A percentile compares a stretch with the other conserved stretches of the same genome.
phyloP scores from a whole-genome alignment of 2,113 vertebrate genomes.

The Colaptes auratus region DNA sequence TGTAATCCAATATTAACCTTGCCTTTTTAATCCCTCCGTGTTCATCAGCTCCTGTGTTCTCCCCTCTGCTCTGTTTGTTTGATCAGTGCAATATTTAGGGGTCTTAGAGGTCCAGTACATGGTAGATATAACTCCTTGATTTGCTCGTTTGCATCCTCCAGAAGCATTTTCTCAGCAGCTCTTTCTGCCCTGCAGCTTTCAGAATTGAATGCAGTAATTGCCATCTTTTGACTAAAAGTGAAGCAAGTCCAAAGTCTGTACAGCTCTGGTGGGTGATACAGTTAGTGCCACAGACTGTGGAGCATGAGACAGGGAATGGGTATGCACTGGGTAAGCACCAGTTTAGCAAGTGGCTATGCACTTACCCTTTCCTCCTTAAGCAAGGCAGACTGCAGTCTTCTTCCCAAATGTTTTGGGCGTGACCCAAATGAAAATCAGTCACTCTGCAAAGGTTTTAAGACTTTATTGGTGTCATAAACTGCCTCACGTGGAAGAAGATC shows the following conservation, averaged over 20 bases:
- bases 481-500: not conserved
- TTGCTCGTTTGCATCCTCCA: not conserved
- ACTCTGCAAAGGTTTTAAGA: not conserved
- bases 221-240: not conserved
- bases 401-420: not conserved
- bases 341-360: not conserved
- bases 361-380: not conserved
- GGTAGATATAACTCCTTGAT: not conserved
- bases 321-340: not conserved
- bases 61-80: not conserved
- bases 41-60: not conserved
- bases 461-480: not conserved
- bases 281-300: not conserved
- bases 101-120: not conserved
- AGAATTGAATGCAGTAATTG: not conserved
- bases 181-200: not conserved
- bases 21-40: not conserved
- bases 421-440: not conserved
- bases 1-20: not conserved
- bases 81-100: not conserved
- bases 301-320: not conserved
- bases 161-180: not conserved
- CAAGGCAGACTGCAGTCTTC: not conserved
- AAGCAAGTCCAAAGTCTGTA: not conserved
- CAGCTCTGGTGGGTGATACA: rapidly evolving